These are phyloP conservation scores for Zingel zingel DNA, from an alignment of 2,113 vertebrate genomes.

Conservation along the genomic window DNA sequence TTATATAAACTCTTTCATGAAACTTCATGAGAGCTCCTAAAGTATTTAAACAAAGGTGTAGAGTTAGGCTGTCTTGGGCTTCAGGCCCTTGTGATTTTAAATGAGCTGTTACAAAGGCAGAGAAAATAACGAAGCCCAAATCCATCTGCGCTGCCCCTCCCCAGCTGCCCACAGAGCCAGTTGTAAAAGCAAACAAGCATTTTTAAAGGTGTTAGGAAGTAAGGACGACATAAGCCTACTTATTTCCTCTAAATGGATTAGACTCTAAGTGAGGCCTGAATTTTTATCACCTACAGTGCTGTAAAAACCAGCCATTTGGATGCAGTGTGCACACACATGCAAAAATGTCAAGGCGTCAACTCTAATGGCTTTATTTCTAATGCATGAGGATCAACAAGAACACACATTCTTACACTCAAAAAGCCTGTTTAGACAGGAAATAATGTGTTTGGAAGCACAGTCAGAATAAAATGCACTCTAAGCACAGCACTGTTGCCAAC, in stretches of 20 bases:
- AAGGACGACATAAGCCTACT: slow-evolving; percentile 37
- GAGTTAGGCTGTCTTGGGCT: slow-evolving; percentile 69
- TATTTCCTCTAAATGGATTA: slow-evolving; percentile 50
- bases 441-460: slow-evolving; percentile 15
- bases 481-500: background rate
- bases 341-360: slow-evolving; percentile 9
- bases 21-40: slow-evolving; percentile 24
- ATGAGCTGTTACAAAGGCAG: slow-evolving; percentile 79
- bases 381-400: slow-evolving; percentile 21
- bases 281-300: slow-evolving; percentile 39
- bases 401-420: slow-evolving; percentile 4
- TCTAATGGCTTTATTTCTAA: slow-evolving; percentile 10
- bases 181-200: slow-evolving; percentile 79
- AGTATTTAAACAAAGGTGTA: slow-evolving; percentile 59
- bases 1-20: slow-evolving; percentile 15
- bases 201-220: slow-evolving; percentile 72
- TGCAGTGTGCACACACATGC: slow-evolving; percentile 8
- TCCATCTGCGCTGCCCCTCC: slow-evolving; percentile 66
- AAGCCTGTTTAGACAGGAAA: slow-evolving; percentile 1
- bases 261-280: slow-evolving; percentile 39
- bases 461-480: slow-evolving; percentile 24
- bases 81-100: slow-evolving; percentile 75
- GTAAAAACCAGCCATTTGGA: slow-evolving; percentile 37
- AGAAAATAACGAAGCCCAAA: slow-evolving; percentile 69
- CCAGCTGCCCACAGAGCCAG: slow-evolving; percentile 66